These are phyloP conservation scores for Eugnorisma glareosa DNA, from an alignment of 2,888 invertebrate genomes.

Conservation along the genomic window DNA sequence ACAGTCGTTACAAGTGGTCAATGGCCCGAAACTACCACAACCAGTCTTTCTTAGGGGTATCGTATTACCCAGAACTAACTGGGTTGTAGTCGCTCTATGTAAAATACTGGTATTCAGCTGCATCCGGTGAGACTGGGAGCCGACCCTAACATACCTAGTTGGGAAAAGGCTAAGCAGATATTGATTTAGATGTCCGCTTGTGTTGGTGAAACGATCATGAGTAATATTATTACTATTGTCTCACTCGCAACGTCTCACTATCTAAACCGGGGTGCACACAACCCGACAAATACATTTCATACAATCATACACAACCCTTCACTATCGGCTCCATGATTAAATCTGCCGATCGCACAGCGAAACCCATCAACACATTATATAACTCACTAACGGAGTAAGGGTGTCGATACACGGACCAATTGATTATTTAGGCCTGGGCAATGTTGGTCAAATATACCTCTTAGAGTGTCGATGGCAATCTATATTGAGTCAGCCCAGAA, in stretches of 20 bases:
- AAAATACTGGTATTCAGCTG: neutral
- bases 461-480: neutral
- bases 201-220: neutral
- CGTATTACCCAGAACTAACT: neutral
- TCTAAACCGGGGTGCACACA: constrained; percentile 5
- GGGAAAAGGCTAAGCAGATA: neutral
- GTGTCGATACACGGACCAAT: constrained; percentile 22
- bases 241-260: neutral
- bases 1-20: neutral
- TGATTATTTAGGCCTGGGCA: neutral
- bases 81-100: neutral
- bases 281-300: constrained; percentile 4
- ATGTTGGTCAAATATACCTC: neutral
- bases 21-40: neutral
- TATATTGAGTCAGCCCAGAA: too few species aligned
- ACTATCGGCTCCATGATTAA: constrained; percentile 48
- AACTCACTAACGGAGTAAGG: constrained; percentile 48
- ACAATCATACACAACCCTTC: constrained; percentile 25
- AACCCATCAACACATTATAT: constrained; percentile 46
- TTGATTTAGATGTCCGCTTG: neutral
- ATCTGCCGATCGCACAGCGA: constrained; percentile 43
- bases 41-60: neutral
- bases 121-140: too few species aligned
- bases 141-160: neutral
- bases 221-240: neutral